Base-by-base conservation (phyloP, 2,113 vertebrate species). In the Chamaea fasciata region DNA sequence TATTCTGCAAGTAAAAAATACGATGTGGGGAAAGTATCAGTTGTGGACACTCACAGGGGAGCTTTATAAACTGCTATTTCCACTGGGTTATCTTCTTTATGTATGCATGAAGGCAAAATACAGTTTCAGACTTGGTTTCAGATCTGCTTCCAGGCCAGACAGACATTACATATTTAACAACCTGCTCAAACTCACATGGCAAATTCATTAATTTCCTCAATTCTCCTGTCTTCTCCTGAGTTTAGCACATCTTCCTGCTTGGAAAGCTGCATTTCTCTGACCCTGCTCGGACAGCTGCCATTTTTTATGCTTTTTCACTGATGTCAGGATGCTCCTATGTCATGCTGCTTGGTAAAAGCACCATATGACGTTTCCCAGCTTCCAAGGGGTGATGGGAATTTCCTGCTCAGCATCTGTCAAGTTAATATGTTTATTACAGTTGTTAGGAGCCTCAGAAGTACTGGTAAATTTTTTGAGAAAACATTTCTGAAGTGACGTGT, bases 111-210 rank as follows among this genome's bases (percentile, higher is more conserved):
- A 87, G 22, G 44, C 44, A 88, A 77, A 93, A 87, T 52, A 92
- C 37, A 52, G 8, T 74, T 91, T 94, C 70, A 87, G 50, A 41
- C 81, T 85, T 31, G 31, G 30, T 86, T 95, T 87, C 53, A 88
- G 77, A 70, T 86, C 76, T 91, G 26, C 87, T 95, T 91, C 37
- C 82, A 94, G 81, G 39, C 35, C 79, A 95, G 87, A n/a, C 81
- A 94, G 94, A 88, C 75, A 60, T 94, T 87, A 94, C 55, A 89
- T 91, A 77, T 87, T 94, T 80, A 88, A 68, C 75, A 90, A 31
- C 35, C 73, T 83, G 55, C 76, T 70, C 33, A 80, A 94, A 90
- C 55, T 95, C 82, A 81, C 46, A 92, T 60, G 71, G 68, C 39
- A 90, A 81, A 94, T 88, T 52, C 55, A 90, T 95, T 88, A 86